Evolutionary conservation across 2,797 vertebrate species (phyloP).

Genomic region (Cyclura pinguis): DNA sequence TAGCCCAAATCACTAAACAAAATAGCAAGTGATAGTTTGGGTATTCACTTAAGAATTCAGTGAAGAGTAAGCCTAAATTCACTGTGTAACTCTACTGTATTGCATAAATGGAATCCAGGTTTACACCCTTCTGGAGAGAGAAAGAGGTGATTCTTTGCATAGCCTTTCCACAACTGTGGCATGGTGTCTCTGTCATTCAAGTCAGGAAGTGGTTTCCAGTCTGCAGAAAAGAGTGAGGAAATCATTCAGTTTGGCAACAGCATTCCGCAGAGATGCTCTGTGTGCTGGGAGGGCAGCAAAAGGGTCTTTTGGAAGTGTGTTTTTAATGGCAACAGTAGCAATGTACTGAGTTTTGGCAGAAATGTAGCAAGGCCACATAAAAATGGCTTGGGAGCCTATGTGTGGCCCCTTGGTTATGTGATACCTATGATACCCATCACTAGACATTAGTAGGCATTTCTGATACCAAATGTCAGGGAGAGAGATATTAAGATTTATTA

Average conservation of each 20-base stretch:
- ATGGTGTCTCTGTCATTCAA: too few species aligned
- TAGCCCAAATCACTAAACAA: neutral
- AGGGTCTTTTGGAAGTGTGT: neutral
- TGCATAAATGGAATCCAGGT: too few species aligned
- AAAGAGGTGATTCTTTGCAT: too few species aligned
- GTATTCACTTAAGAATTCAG: neutral
- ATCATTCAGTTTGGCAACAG: neutral
- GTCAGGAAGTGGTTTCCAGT: neutral
- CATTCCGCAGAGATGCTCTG: neutral
- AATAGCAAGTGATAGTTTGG: neutral
- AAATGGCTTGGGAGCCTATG: neutral
- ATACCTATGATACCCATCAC: neutral
- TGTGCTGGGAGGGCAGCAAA: neutral
- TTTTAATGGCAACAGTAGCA: neutral
- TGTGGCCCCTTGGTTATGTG: neutral
- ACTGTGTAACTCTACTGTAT: too few species aligned
- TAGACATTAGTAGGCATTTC: neutral
- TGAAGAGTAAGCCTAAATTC: neutral
- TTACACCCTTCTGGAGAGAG: too few species aligned
- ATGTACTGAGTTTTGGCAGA: neutral
- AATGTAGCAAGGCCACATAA: neutral
- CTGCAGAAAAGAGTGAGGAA: neutral
- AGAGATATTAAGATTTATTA: neutral
- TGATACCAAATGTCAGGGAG: neutral
- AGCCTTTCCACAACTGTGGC: too few species aligned